Percentiles rank a stretch among this genome's conserved stretches.
Evolutionary conservation across 2,797 vertebrate species (phyloP).

Genomic region (Oreochromis mossambicus): DNA sequence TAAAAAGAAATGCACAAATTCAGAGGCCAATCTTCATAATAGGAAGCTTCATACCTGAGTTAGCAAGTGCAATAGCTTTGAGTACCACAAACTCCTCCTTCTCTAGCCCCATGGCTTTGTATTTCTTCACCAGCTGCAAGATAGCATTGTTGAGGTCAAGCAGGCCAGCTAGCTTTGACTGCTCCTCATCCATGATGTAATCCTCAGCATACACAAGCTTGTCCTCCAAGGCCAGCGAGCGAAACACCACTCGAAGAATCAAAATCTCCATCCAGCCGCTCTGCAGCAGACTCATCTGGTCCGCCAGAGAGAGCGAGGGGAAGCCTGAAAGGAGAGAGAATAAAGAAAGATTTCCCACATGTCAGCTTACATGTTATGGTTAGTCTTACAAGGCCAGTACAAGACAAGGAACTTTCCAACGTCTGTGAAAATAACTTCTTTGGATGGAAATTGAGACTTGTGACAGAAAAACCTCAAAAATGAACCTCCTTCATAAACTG

Average conservation of each 20-base stretch:
- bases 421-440: background rate
- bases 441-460: background rate
- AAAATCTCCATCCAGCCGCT: constrained; percentile 99
- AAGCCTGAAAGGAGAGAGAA: constrained; percentile 78
- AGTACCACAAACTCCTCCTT: constrained; percentile 97
- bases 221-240: constrained; percentile 91
- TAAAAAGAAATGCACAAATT: background rate
- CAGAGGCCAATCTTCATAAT: background rate
- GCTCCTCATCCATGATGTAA: constrained; percentile 97
- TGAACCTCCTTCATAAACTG: background rate
- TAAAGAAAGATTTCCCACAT: background rate
- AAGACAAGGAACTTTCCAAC: background rate
- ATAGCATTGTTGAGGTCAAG: constrained; percentile 95
- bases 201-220: constrained; percentile 96
- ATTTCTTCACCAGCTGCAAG: constrained; percentile 96
- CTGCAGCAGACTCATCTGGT: constrained; percentile 99
- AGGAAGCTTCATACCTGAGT: constrained; percentile 84
- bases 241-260: constrained; percentile 93
- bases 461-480: background rate
- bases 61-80: constrained; percentile 96
- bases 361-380: background rate
- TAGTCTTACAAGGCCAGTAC: background rate
- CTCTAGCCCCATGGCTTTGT: constrained; percentile 92
- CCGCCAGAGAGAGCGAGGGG: constrained; percentile 91
- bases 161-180: constrained; percentile 92